These are phyloP conservation scores for Bubo scandiacus DNA, from an alignment of 2,113 vertebrate species.

Conservation along the genomic window DNA sequence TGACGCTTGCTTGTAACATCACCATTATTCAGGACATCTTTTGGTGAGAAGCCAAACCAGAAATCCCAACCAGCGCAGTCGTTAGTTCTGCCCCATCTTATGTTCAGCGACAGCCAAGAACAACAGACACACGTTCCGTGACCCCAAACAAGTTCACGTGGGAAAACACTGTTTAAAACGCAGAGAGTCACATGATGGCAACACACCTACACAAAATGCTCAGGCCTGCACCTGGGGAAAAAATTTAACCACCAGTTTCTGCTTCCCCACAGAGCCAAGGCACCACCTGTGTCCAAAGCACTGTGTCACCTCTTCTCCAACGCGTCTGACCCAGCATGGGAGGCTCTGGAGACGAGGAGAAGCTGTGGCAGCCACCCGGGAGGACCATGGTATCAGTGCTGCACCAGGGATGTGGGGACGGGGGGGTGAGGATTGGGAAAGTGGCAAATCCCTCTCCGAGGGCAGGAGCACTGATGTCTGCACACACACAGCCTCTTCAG, in stretches of 20 bases:
- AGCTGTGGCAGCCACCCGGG: not conserved
- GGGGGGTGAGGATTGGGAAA: not conserved
- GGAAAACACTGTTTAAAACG: not conserved
- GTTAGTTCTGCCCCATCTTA: not conserved
- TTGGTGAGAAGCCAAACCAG: not conserved
- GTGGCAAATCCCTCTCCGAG: not conserved
- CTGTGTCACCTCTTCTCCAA: not conserved
- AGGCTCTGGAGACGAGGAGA: not conserved
- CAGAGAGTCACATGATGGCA: not conserved
- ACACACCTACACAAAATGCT: not conserved
- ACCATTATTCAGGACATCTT: not conserved
- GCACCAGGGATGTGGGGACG: not conserved
- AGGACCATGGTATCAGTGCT: not conserved
- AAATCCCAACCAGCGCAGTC: not conserved
- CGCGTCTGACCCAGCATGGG: fast-evolving
- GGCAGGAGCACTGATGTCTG: not conserved
- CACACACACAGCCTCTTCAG: not conserved
- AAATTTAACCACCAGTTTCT: not conserved
- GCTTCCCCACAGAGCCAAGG: not conserved
- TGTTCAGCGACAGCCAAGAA: fast-evolving
- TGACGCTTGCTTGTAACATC: fast-evolving
- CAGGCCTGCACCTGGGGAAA: not conserved
- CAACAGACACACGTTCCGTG: not conserved
- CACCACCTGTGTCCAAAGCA: not conserved
- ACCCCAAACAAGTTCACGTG: not conserved